Evolutionary conservation across 1,140 invertebrate species (phyloP).

Genomic region (Leucophenga varia): DNA sequence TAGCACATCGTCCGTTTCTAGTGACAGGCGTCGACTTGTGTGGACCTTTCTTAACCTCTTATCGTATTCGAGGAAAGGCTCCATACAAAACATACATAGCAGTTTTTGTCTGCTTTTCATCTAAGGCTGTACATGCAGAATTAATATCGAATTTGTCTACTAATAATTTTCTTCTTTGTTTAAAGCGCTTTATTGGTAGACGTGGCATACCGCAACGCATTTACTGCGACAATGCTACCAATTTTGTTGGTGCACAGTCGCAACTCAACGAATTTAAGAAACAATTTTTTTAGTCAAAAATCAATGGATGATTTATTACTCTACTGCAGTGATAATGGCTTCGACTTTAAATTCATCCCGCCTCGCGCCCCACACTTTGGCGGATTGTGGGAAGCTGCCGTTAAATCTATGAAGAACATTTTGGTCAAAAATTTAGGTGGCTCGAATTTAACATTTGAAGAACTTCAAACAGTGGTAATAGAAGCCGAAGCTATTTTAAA

Average conservation of each 20-base stretch:
- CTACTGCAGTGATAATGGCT: constrained; percentile 11
- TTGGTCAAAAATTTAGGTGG: neutral
- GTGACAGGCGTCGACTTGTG: neutral
- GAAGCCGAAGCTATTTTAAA: constrained; percentile 34
- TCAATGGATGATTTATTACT: neutral
- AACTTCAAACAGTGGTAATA: constrained; percentile 2
- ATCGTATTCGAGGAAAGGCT: too few relatives aligned
- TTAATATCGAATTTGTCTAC: constrained; percentile 22
- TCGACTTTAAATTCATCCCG: constrained; percentile 33
- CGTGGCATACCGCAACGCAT: constrained; percentile 20
- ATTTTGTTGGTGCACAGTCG: constrained; percentile 25
- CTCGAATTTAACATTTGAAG: constrained; percentile 11
- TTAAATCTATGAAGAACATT: constrained; percentile 2
- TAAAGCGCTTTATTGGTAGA: constrained; percentile 21
- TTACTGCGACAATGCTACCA: too few relatives aligned
- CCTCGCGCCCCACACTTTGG: too few relatives aligned
- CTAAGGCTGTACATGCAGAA: too few relatives aligned
- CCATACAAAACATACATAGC: too few relatives aligned
- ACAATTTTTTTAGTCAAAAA: constrained; percentile 3
- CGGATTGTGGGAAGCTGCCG: too few relatives aligned
- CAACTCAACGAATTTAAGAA: constrained; percentile 11
- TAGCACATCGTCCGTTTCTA: neutral
- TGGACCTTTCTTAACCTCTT: too few relatives aligned
- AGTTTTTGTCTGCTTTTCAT: too few relatives aligned
- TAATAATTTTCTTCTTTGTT: constrained; percentile 17